phyloP scores from a whole-genome alignment of 2,888 invertebrate species.

The Cenopis cana region DNA sequence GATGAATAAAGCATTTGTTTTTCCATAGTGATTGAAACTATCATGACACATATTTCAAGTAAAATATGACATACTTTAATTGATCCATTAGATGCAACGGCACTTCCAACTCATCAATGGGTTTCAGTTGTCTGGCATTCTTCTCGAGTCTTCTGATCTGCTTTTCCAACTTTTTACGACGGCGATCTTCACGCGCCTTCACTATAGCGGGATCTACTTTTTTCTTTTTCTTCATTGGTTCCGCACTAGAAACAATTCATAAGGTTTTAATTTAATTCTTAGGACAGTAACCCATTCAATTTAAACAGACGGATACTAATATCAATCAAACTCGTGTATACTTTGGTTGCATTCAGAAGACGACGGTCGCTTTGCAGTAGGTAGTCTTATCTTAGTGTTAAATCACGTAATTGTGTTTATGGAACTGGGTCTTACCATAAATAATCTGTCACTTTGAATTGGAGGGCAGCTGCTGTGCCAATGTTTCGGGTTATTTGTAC shows the following conservation, averaged over 20 bases:
- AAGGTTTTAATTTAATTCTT: not conserved
- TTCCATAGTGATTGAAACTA: too few relatives aligned
- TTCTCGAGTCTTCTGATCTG: conserved; percentile 93
- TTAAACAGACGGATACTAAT: too few relatives aligned
- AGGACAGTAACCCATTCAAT: too few relatives aligned
- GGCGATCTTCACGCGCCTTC: conserved; percentile 92
- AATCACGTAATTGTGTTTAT: not conserved
- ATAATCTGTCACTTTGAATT: conserved; percentile 73
- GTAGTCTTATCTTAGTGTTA: not conserved
- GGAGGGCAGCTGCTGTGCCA: conserved; percentile 61
- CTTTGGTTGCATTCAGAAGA: too few relatives aligned
- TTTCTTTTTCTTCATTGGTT: conserved; percentile 96
- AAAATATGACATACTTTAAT: conserved; percentile 76
- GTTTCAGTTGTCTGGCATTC: conserved; percentile 93
- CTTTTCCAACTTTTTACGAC: conserved; percentile 93
- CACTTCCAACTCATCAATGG: conserved; percentile 94
- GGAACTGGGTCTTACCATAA: conserved; percentile 67
- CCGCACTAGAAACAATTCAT: conserved; percentile 85
- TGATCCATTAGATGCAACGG: conserved; percentile 88
- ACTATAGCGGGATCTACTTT: conserved; percentile 92
- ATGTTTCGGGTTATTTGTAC: conserved; percentile 62
- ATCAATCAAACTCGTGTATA: too few relatives aligned
- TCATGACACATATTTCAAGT: too few relatives aligned
- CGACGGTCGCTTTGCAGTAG: too few relatives aligned
- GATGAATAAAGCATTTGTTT: too few relatives aligned